Base-by-base conservation (phyloP, 2,113 vertebrate genomes). In the Cololabis saira region DNA sequence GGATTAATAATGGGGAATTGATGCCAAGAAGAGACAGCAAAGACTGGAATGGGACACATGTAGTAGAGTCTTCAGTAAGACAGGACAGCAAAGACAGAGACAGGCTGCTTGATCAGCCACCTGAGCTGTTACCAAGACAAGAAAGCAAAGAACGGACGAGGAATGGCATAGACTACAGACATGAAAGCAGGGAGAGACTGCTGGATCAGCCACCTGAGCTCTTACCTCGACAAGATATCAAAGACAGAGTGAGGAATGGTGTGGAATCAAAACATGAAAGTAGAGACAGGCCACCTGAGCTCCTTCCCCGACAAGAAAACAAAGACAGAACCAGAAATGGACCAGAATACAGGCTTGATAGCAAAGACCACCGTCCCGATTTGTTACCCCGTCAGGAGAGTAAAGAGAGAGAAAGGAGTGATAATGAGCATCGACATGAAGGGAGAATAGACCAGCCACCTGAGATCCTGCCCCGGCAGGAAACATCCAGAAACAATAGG, bases 51-150 rank as follows among this genome's bases (percentile, higher is more conserved):
- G 76, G 48, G 1, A 86, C 78, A 48, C 87, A 77, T 27, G 80
- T 62, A 51, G 51, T 71, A 53, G 91, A 92, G 64, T 51, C 76
- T 48, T 60, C 89, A 48, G 60, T 81, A 43, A 86, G 79, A 60
- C 84, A 78, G 69, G 89, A 91, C 57, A 86, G 82, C 64, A 93
- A 90, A 73, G 90, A 92, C 7, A 75, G 83, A 54, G 90, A 92
- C 14, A 76, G 86, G 51, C 72, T 87, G 21, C 60, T 85, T 5
- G 88, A 91, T 76, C 88, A 84, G 44, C 76, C 85, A 4, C 88
- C 81, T 9, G 92, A 93, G 69, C 61, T 85, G 8, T 51, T 91
- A 43, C 82, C 78, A 11, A 84, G 81, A 69, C 85, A 86, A 62
- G 89, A 91, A 16, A 89, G 87, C 74, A 93, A 87, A 54, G 92